These are phyloP conservation scores for Odontophorus gujanensis DNA, from an alignment of 2,113 vertebrate species.

Conservation along the genomic window DNA sequence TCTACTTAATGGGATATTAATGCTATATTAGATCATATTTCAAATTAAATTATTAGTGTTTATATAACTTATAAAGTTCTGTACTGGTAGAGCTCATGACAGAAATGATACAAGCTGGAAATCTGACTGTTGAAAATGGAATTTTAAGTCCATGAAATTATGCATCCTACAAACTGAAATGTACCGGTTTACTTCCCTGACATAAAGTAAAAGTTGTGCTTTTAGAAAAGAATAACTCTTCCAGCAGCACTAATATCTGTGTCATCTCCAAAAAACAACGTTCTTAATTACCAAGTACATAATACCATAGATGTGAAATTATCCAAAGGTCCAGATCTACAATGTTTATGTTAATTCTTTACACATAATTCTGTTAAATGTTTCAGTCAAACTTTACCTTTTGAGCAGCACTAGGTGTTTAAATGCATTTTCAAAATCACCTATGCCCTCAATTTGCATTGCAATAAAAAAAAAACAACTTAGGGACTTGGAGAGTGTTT, in stretches of 20 bases:
- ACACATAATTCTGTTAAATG: background rate
- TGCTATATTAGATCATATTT: background rate
- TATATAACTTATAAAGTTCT: background rate
- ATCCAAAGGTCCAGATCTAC: background rate
- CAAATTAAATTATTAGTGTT: background rate
- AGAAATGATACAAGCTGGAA: background rate
- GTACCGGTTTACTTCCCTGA: background rate
- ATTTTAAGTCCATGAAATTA: background rate
- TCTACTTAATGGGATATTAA: background rate
- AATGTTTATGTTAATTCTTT: background rate
- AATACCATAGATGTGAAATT: background rate
- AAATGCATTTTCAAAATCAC: background rate
- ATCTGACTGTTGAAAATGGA: background rate
- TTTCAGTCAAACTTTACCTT: background rate
- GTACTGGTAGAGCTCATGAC: background rate
- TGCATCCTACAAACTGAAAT: background rate
- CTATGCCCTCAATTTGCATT: background rate
- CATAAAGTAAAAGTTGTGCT: background rate
- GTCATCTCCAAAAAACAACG: background rate
- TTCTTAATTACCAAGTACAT: background rate
- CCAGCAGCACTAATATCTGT: background rate
- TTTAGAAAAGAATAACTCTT: background rate
- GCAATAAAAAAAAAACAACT: background rate
- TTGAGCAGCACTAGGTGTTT: background rate
- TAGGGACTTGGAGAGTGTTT: background rate